phyloP scores from a whole-genome alignment of 2,888 invertebrate genomes.

The Loripinus fragilis region DNA sequence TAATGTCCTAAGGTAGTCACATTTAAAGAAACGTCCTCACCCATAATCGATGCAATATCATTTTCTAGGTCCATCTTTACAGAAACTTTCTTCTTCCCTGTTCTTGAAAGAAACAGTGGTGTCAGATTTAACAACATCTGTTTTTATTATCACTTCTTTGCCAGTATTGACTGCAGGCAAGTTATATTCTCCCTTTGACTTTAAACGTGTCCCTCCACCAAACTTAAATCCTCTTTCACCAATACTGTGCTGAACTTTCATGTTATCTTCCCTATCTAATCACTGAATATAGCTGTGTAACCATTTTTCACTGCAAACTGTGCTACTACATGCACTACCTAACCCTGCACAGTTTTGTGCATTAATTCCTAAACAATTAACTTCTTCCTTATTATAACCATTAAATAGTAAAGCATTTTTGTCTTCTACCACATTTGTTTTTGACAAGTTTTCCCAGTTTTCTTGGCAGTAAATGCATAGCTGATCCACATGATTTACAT shows the following conservation, averaged over 20 bases:
- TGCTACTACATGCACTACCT: slow-evolving; percentile 49
- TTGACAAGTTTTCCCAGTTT: slow-evolving; percentile 16
- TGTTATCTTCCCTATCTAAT: slow-evolving; percentile 16
- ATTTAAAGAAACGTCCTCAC: no score
- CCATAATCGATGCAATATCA: no score
- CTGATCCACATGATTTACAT: not conserved
- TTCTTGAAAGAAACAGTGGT: no score
- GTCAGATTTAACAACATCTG: slow-evolving; percentile 22
- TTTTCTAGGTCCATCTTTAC: no score
- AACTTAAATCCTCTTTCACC: slow-evolving; percentile 20
- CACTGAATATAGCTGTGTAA: slow-evolving; percentile 12
- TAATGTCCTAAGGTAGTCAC: no score
- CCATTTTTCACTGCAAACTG: slow-evolving; percentile 26
- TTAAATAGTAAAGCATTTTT: slow-evolving; percentile 43
- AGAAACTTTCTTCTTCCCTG: no score
- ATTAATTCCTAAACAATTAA: slow-evolving; percentile 8
- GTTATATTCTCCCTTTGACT: not conserved
- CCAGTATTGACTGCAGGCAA: not conserved
- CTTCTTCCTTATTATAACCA: slow-evolving; percentile 32
- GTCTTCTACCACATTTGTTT: slow-evolving; percentile 32
- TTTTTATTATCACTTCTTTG: not conserved
- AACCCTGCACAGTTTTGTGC: slow-evolving; percentile 26
- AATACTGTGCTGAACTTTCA: not conserved
- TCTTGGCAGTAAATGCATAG: not conserved
- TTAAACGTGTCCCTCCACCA: not conserved